Evolutionary conservation across 2,888 invertebrate genomes (phyloP), one percentile per base, ranked within the genome.

Genomic region (Mesorhabditis belari): DNA sequence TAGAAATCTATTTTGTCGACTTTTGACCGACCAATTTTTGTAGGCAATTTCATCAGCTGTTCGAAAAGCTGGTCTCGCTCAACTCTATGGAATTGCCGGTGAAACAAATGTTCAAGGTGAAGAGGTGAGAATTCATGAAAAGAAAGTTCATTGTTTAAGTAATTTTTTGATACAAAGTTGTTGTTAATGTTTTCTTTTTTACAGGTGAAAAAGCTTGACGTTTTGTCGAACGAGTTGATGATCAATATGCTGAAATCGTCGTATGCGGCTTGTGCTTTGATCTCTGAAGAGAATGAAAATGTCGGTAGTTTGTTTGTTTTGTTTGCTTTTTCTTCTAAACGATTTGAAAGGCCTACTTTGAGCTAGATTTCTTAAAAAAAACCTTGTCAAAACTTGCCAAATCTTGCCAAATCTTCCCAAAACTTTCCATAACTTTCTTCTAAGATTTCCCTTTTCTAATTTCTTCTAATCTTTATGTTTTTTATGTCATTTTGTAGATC

Each of bases 201-300:
- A 12, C n/a, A 54, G 54, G 54, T 95, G 21, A 98, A 98, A 84
- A 98, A 98, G 82, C 84, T 98, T 75, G 98, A 98, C 82, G 90
- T 95, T 1, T 83, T 98, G 24, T 89, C 94, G 71, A 98, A 98
- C 82, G 95, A 98, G 77, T 85, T 96, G 53, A 98, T 98, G 83
- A 90, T 98, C 79, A 98, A 98, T 82, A 92, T 96, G 92, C 84
- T 98, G 49, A 87, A 87, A 72, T 91, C 95, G 0, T 96, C 96
- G 0, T 96, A 88, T 82, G 90, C 93, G 4, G 89, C 91, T 1
- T 91, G 90, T 71, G 83, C 93, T 12, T 85, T 98, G 74, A 90
- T 96, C 5, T 94, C 94, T 0, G 96, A 98, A 83, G 96, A 98
- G 83, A 93, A 96, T 81, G 88, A 91, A 65, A 86, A 88, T 17